phyloP scores from a whole-genome alignment of 2,888 invertebrate species.

The Hypselothyrea guttata region DNA sequence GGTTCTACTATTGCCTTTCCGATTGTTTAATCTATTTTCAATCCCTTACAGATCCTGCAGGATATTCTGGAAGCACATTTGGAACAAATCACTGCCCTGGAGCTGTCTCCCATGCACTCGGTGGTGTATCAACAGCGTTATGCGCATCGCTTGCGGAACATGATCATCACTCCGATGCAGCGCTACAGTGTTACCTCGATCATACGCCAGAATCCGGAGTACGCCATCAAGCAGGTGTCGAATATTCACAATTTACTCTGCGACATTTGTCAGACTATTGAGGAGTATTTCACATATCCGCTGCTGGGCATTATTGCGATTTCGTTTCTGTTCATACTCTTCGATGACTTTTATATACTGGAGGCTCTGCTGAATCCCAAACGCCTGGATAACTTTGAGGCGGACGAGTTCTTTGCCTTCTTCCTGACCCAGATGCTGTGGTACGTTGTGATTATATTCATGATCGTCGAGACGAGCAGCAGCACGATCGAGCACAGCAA shows the following conservation, averaged over 20 bases:
- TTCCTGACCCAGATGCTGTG: slow-evolving; percentile 79
- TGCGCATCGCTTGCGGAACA: slow-evolving; percentile 44
- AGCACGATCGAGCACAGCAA: slow-evolving; percentile 75
- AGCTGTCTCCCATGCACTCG: slow-evolving; percentile 77
- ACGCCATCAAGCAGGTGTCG: slow-evolving; percentile 76
- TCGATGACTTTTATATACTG: slow-evolving; percentile 80
- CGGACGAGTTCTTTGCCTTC: slow-evolving; percentile 80
- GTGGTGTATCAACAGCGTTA: slow-evolving; percentile 57
- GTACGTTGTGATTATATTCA: slow-evolving; percentile 78
- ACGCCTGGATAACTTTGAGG: slow-evolving; percentile 72
- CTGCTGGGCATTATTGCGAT: slow-evolving; percentile 79
- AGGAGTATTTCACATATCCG: slow-evolving; percentile 80
- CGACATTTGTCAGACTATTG: slow-evolving; percentile 79
- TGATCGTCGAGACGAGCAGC: slow-evolving; percentile 80
- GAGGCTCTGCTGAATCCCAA: slow-evolving; percentile 79
- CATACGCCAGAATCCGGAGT: slow-evolving; percentile 74
- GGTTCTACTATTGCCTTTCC: neutral
- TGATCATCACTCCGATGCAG: slow-evolving; percentile 59
- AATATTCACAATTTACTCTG: slow-evolving; percentile 80
- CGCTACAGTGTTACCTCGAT: slow-evolving; percentile 77
- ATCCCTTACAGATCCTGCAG: slow-evolving; percentile 66
- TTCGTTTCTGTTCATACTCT: slow-evolving; percentile 80
- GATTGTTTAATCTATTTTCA: neutral
- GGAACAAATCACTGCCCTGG: slow-evolving; percentile 67
- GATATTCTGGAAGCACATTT: slow-evolving; percentile 76